Conservation (phyloP, 2,888 invertebrate species). For the Cantharis rufa region DNA sequence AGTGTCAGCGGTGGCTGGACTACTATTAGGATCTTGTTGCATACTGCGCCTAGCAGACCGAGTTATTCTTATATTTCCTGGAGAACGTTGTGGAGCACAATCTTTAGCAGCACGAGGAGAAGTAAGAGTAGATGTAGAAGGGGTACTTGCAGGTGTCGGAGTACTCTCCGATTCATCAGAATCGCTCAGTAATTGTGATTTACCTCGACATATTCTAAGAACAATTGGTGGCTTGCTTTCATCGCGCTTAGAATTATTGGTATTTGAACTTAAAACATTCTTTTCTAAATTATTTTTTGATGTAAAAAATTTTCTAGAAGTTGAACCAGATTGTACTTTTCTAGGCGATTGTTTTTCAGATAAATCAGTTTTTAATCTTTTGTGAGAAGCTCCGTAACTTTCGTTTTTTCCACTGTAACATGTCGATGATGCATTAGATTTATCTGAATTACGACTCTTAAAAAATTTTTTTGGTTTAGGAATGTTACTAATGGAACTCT, state of each 20-base stretch:
- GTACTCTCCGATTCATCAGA: constrained; percentile 55
- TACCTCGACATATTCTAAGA: constrained; percentile 82
- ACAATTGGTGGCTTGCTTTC: constrained; percentile 75
- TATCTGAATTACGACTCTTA: constrained; percentile 78
- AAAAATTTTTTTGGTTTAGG: constrained; percentile 87
- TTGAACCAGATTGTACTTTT: constrained; percentile 20
- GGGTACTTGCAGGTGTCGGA: constrained; percentile 62
- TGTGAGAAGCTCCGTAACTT: constrained; percentile 14
- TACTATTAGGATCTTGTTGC: constrained; percentile 53
- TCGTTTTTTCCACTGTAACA: constrained; percentile 41
- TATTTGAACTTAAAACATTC: constrained; percentile 49
- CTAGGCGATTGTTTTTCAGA: constrained; percentile 49
- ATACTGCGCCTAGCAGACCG: constrained; percentile 54
- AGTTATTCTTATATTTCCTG: constrained; percentile 50
- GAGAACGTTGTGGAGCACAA: constrained; percentile 34
- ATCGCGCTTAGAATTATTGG: constrained; percentile 39
- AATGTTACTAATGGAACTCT: constrained; percentile 53
- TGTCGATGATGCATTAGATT: constrained; percentile 55
- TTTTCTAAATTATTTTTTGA: constrained; percentile 48
- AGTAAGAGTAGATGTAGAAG: constrained; percentile 55
- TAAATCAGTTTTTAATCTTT: constrained; percentile 47
- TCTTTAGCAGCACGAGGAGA: constrained; percentile 53
- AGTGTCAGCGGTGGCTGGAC: constrained; percentile 52
- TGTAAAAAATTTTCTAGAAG: constrained; percentile 50
- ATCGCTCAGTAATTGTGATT: constrained; percentile 59